Evolutionary conservation across 1,140 invertebrate genomes (phyloP).

Genomic region (Calephelis nemesis): DNA sequence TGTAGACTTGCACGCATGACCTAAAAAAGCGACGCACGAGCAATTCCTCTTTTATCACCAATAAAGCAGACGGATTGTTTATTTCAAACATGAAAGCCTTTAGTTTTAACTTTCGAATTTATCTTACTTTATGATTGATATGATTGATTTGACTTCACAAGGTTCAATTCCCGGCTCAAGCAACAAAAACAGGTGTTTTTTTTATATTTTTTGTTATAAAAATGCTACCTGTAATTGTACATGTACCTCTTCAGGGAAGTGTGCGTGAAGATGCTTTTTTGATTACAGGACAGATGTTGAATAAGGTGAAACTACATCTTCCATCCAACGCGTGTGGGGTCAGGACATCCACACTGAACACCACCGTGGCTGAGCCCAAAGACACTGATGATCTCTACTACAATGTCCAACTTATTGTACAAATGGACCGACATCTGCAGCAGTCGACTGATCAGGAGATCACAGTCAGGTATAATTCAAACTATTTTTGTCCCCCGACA

Average conservation of each 20-base stretch:
- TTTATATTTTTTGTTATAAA: neutral
- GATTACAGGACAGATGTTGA: constrained; percentile 57
- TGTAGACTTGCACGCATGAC: too few relatives aligned
- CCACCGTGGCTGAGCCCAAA: constrained; percentile 58
- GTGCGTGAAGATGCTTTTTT: neutral
- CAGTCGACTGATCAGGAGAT: constrained; percentile 85
- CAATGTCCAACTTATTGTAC: constrained; percentile 82
- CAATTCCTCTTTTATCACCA: too few relatives aligned
- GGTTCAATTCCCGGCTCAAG: too few relatives aligned
- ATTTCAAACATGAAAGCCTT: too few relatives aligned
- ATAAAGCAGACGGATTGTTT: too few relatives aligned
- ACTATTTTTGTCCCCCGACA: neutral
- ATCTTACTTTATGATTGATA: too few relatives aligned
- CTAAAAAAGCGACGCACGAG: too few relatives aligned
- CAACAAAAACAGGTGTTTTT: too few relatives aligned
- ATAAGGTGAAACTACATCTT: constrained; percentile 78
- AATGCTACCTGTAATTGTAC: too few relatives aligned
- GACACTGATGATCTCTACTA: constrained; percentile 80
- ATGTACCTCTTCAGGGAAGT: too few relatives aligned
- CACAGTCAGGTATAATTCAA: constrained; percentile 65
- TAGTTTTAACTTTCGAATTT: too few relatives aligned
- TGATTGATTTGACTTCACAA: too few relatives aligned
- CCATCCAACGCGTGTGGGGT: constrained; percentile 84
- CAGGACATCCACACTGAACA: constrained; percentile 76
- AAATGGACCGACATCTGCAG: constrained; percentile 85